Percentiles rank a stretch among this genome's conserved stretches.
These are phyloP conservation scores for Malacoraja senta DNA, from an alignment of 2,797 vertebrate genomes.

Conservation along the genomic window DNA sequence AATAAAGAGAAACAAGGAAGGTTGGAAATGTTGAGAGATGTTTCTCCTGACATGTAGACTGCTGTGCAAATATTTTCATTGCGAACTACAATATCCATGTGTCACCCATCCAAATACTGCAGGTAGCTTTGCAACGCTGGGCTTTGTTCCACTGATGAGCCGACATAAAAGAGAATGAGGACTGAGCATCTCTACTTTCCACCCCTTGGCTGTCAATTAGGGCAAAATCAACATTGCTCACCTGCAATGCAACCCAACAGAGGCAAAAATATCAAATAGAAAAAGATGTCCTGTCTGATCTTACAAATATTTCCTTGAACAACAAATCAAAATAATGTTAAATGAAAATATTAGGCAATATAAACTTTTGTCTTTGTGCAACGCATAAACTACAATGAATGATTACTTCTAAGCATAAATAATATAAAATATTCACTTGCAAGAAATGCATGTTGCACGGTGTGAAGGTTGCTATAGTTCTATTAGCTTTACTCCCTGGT, in stretches of 20 bases:
- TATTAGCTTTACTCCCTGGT: no score
- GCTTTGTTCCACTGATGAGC: background rate
- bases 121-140: background rate
- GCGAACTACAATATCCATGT: background rate
- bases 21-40: background rate
- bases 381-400: background rate
- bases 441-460: no score
- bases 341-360: background rate
- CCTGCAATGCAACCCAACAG: no score
- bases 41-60: background rate
- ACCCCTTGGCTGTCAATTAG: constrained; percentile 16
- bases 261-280: background rate
- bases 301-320: background rate
- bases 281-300: background rate
- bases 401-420: background rate
- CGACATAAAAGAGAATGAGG: background rate
- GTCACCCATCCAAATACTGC: background rate
- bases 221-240: background rate
- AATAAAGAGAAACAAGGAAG: background rate
- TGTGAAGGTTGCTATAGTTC: no score
- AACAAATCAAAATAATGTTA: constrained; percentile 13
- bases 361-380: background rate
- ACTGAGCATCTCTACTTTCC: background rate
- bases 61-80: background rate
- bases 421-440: background rate